phyloP scores from a whole-genome alignment of 1,140 invertebrate species.

The Steinernema khuongi region DNA sequence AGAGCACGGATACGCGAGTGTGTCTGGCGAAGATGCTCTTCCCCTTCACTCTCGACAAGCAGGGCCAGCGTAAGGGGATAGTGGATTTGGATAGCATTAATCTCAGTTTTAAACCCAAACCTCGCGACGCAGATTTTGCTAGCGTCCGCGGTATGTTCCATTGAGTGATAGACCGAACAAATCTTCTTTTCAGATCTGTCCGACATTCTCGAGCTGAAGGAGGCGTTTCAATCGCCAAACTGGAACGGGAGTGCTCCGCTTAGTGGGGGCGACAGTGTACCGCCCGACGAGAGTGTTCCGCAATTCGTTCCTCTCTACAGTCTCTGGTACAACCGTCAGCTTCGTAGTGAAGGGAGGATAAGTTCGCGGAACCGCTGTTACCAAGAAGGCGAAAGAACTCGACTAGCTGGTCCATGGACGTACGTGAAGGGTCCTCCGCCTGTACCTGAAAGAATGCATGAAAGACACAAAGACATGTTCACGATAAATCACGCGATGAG shows the following conservation, averaged over 20 bases:
- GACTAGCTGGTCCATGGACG: not conserved
- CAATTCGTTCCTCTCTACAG: not conserved
- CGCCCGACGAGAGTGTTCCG: not conserved
- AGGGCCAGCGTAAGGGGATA: no score
- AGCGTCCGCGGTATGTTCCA: no score
- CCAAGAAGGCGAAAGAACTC: not conserved
- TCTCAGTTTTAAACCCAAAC: no score
- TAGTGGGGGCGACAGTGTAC: no score
- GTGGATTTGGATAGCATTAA: no score
- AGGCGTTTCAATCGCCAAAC: no score
- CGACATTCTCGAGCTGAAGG: no score
- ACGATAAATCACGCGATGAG: no score
- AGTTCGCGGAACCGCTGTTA: not conserved
- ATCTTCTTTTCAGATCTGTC: no score
- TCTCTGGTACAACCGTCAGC: not conserved
- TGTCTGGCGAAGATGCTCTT: not conserved
- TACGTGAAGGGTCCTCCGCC: not conserved
- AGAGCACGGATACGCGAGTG: not conserved
- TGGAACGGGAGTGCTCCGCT: no score
- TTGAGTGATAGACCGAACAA: no score
- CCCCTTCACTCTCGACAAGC: not conserved
- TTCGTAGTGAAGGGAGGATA: not conserved
- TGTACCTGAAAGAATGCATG: not conserved
- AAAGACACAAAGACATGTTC: not conserved
- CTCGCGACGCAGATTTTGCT: no score